These are phyloP conservation scores for Homarus gammarus DNA, from an alignment of 2,888 invertebrate genomes.

Conservation along the genomic window DNA sequence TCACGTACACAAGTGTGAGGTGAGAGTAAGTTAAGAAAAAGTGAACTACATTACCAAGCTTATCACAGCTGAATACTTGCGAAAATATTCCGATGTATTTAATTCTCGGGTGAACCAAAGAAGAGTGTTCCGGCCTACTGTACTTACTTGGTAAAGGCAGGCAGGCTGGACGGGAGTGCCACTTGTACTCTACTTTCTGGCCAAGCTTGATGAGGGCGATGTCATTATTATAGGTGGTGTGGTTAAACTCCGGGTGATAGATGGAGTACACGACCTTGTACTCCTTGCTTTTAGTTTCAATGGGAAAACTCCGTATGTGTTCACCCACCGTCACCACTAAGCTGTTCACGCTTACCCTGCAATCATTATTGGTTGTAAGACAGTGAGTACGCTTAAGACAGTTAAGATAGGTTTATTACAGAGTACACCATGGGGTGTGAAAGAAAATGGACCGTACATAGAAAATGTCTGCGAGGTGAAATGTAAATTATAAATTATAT, in stretches of 20 bases:
- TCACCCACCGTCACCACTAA: slow-evolving; percentile 83
- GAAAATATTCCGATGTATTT: no score
- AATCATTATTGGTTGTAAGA: no score
- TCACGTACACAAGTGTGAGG: no score
- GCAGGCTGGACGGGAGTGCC: slow-evolving; percentile 85
- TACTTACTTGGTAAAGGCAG: slow-evolving; percentile 81
- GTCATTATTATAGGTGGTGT: slow-evolving; percentile 87
- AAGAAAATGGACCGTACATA: background rate
- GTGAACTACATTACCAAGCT: no score
- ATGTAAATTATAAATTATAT: no score
- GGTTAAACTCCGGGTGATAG: slow-evolving; percentile 85
- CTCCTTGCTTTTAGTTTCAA: slow-evolving; percentile 70
- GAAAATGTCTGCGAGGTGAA: background rate
- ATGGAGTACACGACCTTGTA: slow-evolving; percentile 80
- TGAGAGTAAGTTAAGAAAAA: no score
- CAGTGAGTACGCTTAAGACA: no score
- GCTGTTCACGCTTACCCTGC: slow-evolving; percentile 66
- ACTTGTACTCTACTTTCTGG: slow-evolving; percentile 83
- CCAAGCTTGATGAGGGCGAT: slow-evolving; percentile 87
- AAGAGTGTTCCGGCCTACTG: no score
- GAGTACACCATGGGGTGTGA: background rate
- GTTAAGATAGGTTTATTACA: background rate
- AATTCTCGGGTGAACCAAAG: no score
- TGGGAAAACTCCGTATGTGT: slow-evolving; percentile 80
- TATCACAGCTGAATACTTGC: no score